Base-by-base conservation (phyloP, 2,797 vertebrate genomes). In the Gymnothorax reevesii region DNA sequence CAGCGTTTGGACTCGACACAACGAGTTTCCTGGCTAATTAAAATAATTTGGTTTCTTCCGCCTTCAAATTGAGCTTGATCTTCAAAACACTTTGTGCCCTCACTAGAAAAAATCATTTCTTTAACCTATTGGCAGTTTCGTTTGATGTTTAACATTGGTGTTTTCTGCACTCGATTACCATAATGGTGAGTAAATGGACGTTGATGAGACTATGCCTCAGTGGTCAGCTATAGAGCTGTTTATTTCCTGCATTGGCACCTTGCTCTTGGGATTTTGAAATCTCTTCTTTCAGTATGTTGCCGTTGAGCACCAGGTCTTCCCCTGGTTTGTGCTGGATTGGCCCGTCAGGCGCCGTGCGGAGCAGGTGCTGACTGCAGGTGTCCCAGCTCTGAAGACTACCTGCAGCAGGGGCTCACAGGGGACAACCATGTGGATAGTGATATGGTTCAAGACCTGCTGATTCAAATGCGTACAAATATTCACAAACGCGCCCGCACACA, bases 281-380 rank as follows among this genome's bases (percentile, higher is more conserved):
- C 88, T 62, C 57, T 73, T 88, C 86, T 55, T 88, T 89, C 87
- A 92, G 88, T 73, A 0, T 57, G 88, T 88, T 92, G 86, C 83
- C 87, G 88, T 87, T 87, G 22, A 17, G 27, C 4, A 22, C 54
- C n/a, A 2, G 57, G 54, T 3, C 52, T 27, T n/a, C 5, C 12
- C 52, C 54, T 10, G 54, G 80, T 82, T 59, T 55, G 54, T 9
- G 13, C 4, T n/a, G 0, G 7, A 12, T 52, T 52, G 42, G 15
- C 8, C 7, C 3, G 75, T 7, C 17, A 52, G 73, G 13, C 49
- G 73, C 13, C 15, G 71, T 75, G 71, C 57, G 13, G 9, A 17
- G 59, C 12, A 12, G 9, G 59, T 5, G 13, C 75, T n/a, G 20
- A 3, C 17, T 49, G 8, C 9, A 79, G 7, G 49, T 17, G 9